A percentile compares a stretch with the other conserved stretches of the same genome.
These are phyloP conservation scores for Homarus gammarus DNA, from an alignment of 2,888 invertebrate species.

Conservation along the genomic window DNA sequence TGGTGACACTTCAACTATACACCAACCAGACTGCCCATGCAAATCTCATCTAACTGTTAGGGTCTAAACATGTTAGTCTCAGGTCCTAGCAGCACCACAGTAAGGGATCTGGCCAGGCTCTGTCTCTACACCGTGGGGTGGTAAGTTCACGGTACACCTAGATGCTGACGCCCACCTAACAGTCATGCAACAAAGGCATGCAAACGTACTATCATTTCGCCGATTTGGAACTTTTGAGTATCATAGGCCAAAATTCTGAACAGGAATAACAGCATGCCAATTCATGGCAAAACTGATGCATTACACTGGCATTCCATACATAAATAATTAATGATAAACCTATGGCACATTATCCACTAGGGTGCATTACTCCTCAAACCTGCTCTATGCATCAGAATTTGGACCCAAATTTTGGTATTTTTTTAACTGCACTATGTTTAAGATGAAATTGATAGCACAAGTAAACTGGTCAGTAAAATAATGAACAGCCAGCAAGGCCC, in stretches of 20 bases:
- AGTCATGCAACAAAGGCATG: slow-evolving; percentile 37
- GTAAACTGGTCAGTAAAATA: too few relatives aligned
- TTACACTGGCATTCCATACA: not conserved
- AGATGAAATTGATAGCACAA: too few relatives aligned
- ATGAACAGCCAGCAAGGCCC: too few relatives aligned
- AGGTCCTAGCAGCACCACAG: not conserved
- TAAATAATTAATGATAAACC: not conserved
- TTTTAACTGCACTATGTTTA: too few relatives aligned
- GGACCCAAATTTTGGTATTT: too few relatives aligned
- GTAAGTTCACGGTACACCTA: not conserved
- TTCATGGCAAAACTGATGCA: not conserved
- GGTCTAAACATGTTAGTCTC: not conserved
- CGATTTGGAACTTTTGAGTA: not conserved
- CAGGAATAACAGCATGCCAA: not conserved
- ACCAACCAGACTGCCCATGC: not conserved
- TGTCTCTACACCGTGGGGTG: not conserved
- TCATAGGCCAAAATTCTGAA: not conserved
- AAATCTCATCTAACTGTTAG: not conserved
- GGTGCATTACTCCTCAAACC: not conserved
- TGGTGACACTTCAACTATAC: not conserved
- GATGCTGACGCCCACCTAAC: slow-evolving; percentile 19
- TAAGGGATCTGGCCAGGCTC: not conserved
- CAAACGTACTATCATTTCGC: not conserved
- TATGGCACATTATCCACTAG: not conserved
- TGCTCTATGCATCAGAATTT: not conserved